Conservation (phyloP, 2,888 invertebrate genomes). For the Drosophila macrothrix region DNA sequence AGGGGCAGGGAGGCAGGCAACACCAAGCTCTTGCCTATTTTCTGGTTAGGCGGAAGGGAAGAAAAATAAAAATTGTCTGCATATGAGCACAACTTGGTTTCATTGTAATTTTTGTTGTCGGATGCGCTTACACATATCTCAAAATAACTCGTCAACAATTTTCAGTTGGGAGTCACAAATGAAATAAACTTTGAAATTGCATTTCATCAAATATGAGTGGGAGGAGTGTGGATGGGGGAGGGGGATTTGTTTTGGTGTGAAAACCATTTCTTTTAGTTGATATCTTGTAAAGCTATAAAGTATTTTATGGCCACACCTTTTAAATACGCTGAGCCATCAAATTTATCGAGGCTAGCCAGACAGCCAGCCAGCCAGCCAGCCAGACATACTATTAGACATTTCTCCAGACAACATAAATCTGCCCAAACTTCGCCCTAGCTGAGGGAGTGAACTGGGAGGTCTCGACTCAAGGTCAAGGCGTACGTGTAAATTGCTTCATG, state of each 20-base stretch:
- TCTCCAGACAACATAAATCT: conserved; percentile 73
- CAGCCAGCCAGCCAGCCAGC: conserved; percentile 18
- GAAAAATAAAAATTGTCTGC: conserved; percentile 24
- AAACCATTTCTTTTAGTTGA: conserved; percentile 27
- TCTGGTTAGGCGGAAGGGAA: conserved; percentile 10
- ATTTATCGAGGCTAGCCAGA: conserved; percentile 59
- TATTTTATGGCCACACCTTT: conserved; percentile 52
- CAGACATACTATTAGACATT: conserved; percentile 47
- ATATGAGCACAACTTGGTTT: conserved; percentile 40
- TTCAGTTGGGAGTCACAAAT: conserved; percentile 34
- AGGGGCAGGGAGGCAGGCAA: neutral
- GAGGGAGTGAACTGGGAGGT: conserved; percentile 1
- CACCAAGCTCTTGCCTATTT: conserved; percentile 57
- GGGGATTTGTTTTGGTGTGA: neutral
- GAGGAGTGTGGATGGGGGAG: no score
- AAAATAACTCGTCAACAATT: conserved; percentile 64
- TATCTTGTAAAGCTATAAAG: conserved; percentile 53
- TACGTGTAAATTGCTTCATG: conserved; percentile 66
- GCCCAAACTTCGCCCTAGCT: neutral
- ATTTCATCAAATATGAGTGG: conserved; percentile 24
- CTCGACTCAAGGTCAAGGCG: conserved; percentile 65
- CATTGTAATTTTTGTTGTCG: conserved; percentile 21
- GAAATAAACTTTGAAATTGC: conserved; percentile 74
- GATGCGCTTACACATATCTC: conserved; percentile 44
- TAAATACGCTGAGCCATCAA: conserved; percentile 46